A percentile compares a stretch with the other conserved stretches of the same genome.
phyloP scores from a whole-genome alignment of 1,140 invertebrate genomes.

The Apis cerana region DNA sequence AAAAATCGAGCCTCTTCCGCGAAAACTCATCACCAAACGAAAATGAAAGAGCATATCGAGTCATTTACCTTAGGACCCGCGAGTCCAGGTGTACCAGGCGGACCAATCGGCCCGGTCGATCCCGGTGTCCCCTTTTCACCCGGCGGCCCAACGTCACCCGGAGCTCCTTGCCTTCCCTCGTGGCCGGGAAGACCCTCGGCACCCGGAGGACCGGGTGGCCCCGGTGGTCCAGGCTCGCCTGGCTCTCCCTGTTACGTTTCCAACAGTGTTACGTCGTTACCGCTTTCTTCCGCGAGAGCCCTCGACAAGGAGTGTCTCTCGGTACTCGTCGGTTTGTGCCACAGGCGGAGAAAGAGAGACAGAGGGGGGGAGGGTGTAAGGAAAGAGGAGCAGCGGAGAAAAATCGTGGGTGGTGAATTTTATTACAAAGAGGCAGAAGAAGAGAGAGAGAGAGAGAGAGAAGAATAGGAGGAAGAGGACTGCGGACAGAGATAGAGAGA shows the following conservation, averaged over 20 bases:
- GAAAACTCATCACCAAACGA: no score
- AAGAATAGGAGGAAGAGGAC: slow-evolving; percentile 26
- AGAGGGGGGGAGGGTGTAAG: slow-evolving; percentile 32
- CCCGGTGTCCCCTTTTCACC: slow-evolving; percentile 86
- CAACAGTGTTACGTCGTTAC: slow-evolving; percentile 68
- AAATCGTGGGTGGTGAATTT: no score
- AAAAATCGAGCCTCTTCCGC: no score
- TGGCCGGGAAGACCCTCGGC: slow-evolving; percentile 89
- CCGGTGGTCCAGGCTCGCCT: slow-evolving; percentile 93
- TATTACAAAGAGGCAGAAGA: neutral
- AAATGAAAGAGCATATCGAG: no score
- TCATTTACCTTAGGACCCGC: slow-evolving; percentile 87
- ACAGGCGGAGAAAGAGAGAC: slow-evolving; percentile 55
- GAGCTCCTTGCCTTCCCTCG: slow-evolving; percentile 89
- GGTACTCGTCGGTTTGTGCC: slow-evolving; percentile 66
- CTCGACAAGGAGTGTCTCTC: slow-evolving; percentile 68
- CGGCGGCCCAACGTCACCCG: slow-evolving; percentile 86
- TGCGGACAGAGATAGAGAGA: slow-evolving; percentile 41
- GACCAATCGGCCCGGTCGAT: slow-evolving; percentile 86
- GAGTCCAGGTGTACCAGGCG: slow-evolving; percentile 85
- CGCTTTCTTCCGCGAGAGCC: slow-evolving; percentile 68
- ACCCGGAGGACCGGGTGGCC: slow-evolving; percentile 90
- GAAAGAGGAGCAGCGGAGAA: slow-evolving; percentile 27
- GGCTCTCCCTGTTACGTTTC: slow-evolving; percentile 89
- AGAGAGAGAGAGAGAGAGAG: slow-evolving; percentile 8